These are phyloP conservation scores for Neopelma chrysocephalum DNA, from an alignment of 2,797 vertebrate genomes.

Conservation along the genomic window DNA sequence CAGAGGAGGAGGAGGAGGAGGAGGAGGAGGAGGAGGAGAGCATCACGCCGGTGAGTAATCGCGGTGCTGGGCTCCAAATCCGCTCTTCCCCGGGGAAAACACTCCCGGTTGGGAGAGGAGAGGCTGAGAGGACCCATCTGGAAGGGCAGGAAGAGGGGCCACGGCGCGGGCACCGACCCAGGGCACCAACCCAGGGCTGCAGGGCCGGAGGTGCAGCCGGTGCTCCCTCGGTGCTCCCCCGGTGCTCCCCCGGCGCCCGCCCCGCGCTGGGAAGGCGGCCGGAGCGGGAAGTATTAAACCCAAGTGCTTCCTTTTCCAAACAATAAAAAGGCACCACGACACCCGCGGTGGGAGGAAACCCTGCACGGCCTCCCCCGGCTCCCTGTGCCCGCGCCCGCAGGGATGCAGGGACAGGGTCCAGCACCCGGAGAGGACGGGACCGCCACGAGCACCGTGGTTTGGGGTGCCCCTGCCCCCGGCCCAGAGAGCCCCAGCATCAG, in stretches of 20 bases:
- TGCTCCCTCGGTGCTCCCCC: not conserved
- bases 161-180: accelerated
- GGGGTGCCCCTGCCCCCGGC: not conserved
- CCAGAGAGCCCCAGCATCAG: accelerated
- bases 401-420: accelerated
- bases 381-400: not conserved
- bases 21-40: not conserved
- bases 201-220: not conserved
- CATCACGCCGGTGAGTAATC: not conserved
- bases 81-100: not conserved
- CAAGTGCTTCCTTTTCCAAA: slow-evolving; percentile 72
- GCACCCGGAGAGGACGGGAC: accelerated
- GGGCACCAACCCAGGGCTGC: not conserved
- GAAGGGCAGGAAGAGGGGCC: not conserved
- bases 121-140: not conserved
- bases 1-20: not conserved
- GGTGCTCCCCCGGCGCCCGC: not conserved
- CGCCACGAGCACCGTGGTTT: accelerated
- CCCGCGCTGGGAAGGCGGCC: not conserved
- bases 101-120: not conserved
- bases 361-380: not conserved
- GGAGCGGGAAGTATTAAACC: slow-evolving; percentile 66
- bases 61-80: not conserved
- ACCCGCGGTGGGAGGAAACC: not conserved
- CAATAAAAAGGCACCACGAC: slow-evolving; percentile 53